A percentile compares a stretch with the other conserved stretches of the same genome.
These are phyloP conservation scores for Dicyrtomina minuta DNA, from an alignment of 2,888 invertebrate genomes.

Conservation along the genomic window DNA sequence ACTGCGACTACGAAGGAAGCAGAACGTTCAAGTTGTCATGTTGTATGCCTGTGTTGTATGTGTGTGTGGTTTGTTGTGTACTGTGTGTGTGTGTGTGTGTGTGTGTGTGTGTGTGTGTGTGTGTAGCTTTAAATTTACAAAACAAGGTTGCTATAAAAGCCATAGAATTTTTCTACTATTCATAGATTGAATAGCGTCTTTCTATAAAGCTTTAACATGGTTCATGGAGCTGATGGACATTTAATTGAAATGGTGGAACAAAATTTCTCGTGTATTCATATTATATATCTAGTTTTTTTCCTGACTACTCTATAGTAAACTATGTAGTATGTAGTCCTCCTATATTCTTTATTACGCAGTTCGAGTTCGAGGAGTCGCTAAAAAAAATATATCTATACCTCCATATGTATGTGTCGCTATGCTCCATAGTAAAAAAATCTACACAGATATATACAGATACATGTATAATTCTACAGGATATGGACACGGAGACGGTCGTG, in stretches of 20 bases:
- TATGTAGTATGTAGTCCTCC: too few relatives aligned
- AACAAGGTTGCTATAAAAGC: constrained; percentile 31
- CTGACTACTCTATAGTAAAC: too few relatives aligned
- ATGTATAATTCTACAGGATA: too few relatives aligned
- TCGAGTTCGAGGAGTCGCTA: too few relatives aligned
- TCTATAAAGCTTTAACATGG: constrained; percentile 29
- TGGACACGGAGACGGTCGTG: not conserved
- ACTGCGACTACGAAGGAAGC: not conserved
- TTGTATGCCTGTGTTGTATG: too few relatives aligned
- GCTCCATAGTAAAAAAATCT: too few relatives aligned
- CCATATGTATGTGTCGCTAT: too few relatives aligned
- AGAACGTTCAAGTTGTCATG: constrained; percentile 17
- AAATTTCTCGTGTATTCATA: constrained; percentile 20
- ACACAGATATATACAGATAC: too few relatives aligned
- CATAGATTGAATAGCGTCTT: constrained; percentile 31
- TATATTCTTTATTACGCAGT: not conserved
- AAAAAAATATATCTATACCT: too few relatives aligned
- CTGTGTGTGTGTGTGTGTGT: not conserved
- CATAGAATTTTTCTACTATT: constrained; percentile 30
- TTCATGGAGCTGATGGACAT: constrained; percentile 38
- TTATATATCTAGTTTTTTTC: too few relatives aligned
- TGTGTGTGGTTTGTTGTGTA: too few relatives aligned
- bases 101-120: not conserved
- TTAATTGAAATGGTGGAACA: constrained; percentile 40
- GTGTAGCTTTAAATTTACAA: constrained; percentile 26